phyloP scores from a whole-genome alignment of 2,113 vertebrate species.

The Oxyura jamaicensis region DNA sequence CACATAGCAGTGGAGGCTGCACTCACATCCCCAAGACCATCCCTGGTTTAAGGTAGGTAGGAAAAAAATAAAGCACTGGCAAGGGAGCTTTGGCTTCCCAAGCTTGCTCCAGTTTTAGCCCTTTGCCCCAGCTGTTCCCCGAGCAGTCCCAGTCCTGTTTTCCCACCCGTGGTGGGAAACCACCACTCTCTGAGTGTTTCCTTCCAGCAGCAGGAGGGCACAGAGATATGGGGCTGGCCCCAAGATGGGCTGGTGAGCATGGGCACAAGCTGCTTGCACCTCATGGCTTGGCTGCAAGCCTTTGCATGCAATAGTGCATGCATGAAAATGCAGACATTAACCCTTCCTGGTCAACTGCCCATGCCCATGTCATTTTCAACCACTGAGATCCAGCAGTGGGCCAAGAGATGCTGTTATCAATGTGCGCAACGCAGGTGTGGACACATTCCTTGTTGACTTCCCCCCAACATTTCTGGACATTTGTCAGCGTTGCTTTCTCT shows the following conservation, averaged over 20 bases:
- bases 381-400: neutral
- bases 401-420: neutral
- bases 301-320: accelerated
- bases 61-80: neutral
- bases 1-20: accelerated
- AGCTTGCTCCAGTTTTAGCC: neutral
- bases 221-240: neutral
- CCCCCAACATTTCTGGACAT: neutral
- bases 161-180: neutral
- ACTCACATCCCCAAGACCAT: neutral
- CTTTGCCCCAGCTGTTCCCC: neutral
- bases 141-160: neutral
- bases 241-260: neutral
- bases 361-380: neutral
- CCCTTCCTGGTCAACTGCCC: neutral
- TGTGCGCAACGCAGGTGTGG: neutral
- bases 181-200: too few relatives aligned
- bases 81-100: neutral
- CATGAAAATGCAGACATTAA: neutral
- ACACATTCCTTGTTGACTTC: accelerated
- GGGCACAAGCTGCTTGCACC: neutral
- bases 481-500: neutral
- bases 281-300: neutral
- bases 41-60: neutral
- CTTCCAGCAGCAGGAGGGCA: neutral